Conservation (phyloP, 2,888 invertebrate genomes). For the Temnothorax unifasciatus region DNA sequence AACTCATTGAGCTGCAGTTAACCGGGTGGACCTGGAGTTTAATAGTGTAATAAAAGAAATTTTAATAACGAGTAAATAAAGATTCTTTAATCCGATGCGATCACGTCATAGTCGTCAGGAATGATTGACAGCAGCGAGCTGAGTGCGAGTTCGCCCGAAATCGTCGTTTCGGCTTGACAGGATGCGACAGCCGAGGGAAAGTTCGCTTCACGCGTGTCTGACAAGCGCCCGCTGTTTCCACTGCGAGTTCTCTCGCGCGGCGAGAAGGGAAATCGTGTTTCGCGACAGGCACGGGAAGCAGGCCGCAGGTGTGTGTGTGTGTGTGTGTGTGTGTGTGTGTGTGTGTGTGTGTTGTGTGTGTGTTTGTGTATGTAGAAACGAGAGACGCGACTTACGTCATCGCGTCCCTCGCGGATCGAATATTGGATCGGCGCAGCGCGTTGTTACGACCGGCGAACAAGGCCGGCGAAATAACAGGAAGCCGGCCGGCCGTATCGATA, state of each 20-base stretch:
- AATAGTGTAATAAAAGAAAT: neutral
- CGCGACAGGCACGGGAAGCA: constrained; percentile 16
- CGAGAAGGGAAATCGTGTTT: constrained; percentile 45
- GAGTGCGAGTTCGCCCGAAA: constrained; percentile 13
- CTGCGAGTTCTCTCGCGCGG: constrained; percentile 14
- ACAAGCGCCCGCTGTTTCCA: constrained; percentile 16
- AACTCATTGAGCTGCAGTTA: neutral
- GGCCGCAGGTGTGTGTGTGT: neutral
- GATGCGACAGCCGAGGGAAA: constrained; percentile 38
- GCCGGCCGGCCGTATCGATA: constrained; percentile 42
- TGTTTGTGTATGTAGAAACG: neutral
- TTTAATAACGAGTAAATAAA: neutral
- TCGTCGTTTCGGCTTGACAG: neutral
- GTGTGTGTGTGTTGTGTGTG: neutral
- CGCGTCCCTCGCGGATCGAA: constrained; percentile 66
- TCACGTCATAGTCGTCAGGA: neutral
- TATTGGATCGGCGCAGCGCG: constrained; percentile 60
- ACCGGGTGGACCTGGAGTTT: neutral
- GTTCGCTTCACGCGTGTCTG: constrained; percentile 13
- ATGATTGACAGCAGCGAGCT: neutral
- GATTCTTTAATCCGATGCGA: neutral
- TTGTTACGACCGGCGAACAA: constrained; percentile 59
- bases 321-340: neutral
- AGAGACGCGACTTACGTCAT: constrained; percentile 59
- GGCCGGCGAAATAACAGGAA: constrained; percentile 58